phyloP scores from a whole-genome alignment of 2,888 invertebrate species.

The Hirudinaria manillensis region DNA sequence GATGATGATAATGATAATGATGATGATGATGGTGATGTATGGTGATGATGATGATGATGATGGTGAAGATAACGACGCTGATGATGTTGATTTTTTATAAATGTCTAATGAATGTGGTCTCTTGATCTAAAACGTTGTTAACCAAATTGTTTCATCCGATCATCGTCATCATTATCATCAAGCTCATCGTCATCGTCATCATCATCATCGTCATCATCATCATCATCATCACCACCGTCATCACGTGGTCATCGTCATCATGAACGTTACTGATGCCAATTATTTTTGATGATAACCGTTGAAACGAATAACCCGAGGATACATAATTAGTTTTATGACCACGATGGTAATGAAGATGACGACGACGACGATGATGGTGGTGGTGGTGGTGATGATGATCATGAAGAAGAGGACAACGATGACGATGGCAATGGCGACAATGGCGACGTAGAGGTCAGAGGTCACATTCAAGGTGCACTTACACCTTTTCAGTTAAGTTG shows the following conservation, averaged over 20 bases:
- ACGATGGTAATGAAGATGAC: conserved; percentile 26
- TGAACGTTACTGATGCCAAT: background rate
- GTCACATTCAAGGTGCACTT: too few species aligned
- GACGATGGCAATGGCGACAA: background rate
- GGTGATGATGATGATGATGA: conserved; percentile 5
- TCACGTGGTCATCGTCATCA: conserved; percentile 44
- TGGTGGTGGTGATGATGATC: conserved; percentile 1
- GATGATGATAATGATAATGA: background rate
- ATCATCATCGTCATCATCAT: conserved; percentile 25
- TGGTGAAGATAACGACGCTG: background rate
- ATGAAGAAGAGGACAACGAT: conserved; percentile 1
- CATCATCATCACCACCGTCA: conserved; percentile 27
- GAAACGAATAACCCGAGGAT: background rate
- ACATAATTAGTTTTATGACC: background rate
- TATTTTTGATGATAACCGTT: too few species aligned
- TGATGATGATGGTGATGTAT: background rate
- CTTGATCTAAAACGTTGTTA: too few species aligned
- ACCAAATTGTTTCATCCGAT: too few species aligned
- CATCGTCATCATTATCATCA: too few species aligned
- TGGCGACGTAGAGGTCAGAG: background rate
- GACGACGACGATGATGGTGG: conserved; percentile 9
- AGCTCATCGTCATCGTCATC: conserved; percentile 21
- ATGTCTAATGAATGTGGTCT: too few species aligned
- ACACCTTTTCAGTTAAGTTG: too few species aligned
- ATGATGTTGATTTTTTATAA: too few species aligned